Percentiles rank a stretch among this genome's conserved stretches.
phyloP scores from a whole-genome alignment of 2,113 vertebrate species.

The Tyrannus savana region DNA sequence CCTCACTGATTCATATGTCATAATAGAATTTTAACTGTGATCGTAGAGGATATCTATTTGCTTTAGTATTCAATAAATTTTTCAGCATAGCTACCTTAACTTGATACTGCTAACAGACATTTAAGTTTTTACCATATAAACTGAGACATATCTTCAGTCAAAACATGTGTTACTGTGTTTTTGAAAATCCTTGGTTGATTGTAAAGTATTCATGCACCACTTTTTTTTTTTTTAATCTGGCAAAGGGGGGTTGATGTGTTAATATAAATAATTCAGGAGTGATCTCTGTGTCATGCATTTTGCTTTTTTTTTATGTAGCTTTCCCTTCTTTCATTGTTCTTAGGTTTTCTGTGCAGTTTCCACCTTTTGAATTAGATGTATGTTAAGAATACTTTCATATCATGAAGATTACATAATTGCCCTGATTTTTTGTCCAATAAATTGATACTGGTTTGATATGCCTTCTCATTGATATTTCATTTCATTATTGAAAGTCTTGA shows the following conservation, averaged over 20 bases:
- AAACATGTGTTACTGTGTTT: not conserved
- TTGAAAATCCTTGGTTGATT: not conserved
- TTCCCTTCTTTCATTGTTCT: not conserved
- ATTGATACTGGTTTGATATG: not conserved
- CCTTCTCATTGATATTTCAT: not conserved
- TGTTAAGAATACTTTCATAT: not conserved
- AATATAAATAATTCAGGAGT: not conserved
- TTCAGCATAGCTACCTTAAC: not conserved
- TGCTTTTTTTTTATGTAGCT: not conserved
- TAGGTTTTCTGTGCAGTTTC: not conserved
- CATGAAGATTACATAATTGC: not conserved
- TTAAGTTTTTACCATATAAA: not conserved
- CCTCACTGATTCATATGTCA: not conserved
- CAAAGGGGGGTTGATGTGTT: not conserved
- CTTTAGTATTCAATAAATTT: not conserved
- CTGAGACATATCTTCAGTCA: not conserved
- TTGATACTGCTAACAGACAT: not conserved
- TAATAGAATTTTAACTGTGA: not conserved
- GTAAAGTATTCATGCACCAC: not conserved
- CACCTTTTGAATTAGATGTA: not conserved
- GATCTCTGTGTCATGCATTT: rapidly evolving
- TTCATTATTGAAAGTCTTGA: not conserved
- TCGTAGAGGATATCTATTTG: not conserved
- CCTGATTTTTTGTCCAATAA: not conserved
- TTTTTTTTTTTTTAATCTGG: not conserved